A percentile compares a stretch with the other conserved stretches of the same genome.
These are phyloP conservation scores for Drosophila atripex DNA, from an alignment of 2,888 invertebrate species.

Conservation along the genomic window DNA sequence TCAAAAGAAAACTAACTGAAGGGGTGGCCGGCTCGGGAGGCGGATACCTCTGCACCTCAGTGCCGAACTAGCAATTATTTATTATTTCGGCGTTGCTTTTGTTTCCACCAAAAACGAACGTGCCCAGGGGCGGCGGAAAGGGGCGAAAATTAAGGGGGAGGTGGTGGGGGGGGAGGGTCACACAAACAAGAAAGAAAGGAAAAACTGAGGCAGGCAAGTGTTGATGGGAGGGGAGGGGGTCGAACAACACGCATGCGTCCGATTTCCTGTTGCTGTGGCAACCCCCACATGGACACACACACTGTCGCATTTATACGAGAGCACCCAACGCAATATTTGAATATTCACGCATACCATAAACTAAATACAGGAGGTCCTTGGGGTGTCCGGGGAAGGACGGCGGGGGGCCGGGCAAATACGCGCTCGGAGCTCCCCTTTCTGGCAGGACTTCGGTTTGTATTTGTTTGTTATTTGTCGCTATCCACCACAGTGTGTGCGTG, in stretches of 20 bases:
- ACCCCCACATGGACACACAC: constrained; percentile 64
- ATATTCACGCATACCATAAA: constrained; percentile 80
- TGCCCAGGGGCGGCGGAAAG: constrained; percentile 34
- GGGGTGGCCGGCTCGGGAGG: background rate
- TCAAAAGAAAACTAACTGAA: constrained; percentile 24
- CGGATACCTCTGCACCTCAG: constrained; percentile 65
- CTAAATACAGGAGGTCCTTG: constrained; percentile 53
- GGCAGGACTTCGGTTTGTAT: constrained; percentile 53
- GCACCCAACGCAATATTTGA: constrained; percentile 62
- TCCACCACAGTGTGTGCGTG: constrained; percentile 37
- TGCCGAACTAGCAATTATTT: constrained; percentile 78
- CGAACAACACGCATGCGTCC: constrained; percentile 79
- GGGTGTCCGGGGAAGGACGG: constrained; percentile 10
- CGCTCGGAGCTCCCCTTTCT: constrained; percentile 49
- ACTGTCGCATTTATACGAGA: constrained; percentile 27
- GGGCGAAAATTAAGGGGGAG: background rate
- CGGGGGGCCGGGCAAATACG: constrained; percentile 58
- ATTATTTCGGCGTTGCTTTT: constrained; percentile 79
- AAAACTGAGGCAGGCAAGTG: constrained; percentile 4
- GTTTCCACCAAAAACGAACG: constrained; percentile 65
- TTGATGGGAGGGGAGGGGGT: constrained; percentile 2
- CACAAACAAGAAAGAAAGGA: constrained; percentile 45
- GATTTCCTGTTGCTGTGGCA: constrained; percentile 81
- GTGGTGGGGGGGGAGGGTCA: constrained; percentile 3
- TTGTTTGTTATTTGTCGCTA: constrained; percentile 72